A percentile compares a stretch with the other conserved stretches of the same genome.
phyloP scores from a whole-genome alignment of 2,888 invertebrate species.

The Callosobruchus maculatus region DNA sequence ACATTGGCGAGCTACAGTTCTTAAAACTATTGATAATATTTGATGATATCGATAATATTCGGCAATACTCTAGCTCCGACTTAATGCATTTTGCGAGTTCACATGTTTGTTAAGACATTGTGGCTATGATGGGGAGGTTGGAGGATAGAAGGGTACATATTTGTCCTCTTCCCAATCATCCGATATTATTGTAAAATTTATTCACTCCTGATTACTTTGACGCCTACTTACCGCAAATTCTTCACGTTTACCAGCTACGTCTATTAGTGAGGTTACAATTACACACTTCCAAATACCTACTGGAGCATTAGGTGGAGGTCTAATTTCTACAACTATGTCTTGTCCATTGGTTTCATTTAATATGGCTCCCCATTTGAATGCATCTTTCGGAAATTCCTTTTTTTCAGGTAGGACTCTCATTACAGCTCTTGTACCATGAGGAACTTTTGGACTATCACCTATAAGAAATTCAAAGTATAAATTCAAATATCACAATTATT shows the following conservation, averaged over 20 bases:
- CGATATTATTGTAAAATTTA: neutral
- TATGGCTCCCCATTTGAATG: conserved; percentile 57
- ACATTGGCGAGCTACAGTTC: too few species aligned
- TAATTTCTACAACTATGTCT: conserved; percentile 60
- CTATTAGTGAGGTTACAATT: conserved; percentile 52
- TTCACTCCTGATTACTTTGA: neutral
- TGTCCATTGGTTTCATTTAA: conserved; percentile 56
- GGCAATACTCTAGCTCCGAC: too few species aligned
- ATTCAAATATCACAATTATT: too few species aligned
- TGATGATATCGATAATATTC: too few species aligned
- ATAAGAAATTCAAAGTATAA: conserved; percentile 8
- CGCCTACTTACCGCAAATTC: conserved; percentile 29
- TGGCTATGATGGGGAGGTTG: too few species aligned
- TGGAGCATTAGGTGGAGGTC: conserved; percentile 62
- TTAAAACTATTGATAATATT: too few species aligned
- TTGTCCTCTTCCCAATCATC: too few species aligned
- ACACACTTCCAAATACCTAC: conserved; percentile 60
- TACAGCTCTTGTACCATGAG: conserved; percentile 56
- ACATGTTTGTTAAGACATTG: too few species aligned
- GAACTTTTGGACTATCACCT: conserved; percentile 53
- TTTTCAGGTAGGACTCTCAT: conserved; percentile 36
- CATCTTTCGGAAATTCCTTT: conserved; percentile 51
- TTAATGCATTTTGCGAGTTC: too few species aligned
- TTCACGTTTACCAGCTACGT: conserved; percentile 55
- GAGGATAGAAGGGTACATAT: too few species aligned